Base-by-base conservation (phyloP, 2,113 vertebrate species). In the Nesoenas mayeri region DNA sequence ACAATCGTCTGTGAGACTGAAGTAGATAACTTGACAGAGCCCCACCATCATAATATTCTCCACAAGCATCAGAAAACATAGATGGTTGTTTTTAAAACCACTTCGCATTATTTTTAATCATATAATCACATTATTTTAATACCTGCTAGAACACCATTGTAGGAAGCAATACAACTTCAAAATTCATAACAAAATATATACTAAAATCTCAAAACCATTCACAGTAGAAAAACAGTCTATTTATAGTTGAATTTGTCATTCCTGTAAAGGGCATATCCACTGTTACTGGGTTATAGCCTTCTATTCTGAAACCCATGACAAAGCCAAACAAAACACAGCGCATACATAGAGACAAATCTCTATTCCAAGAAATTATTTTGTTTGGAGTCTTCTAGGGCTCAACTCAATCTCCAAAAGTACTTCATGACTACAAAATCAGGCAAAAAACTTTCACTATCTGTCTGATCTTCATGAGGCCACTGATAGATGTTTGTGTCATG, bases 331-430 rank as follows among this genome's bases (percentile, higher is more conserved):
- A 97, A 98, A 97, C 82, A 91, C 28, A 94, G 79, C 26, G 92
- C 79, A 81, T 73, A 62, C 80, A 87, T 8, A 91, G 91, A 91
- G 65, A 85, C 25, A 95, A 96, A 94, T 67, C 79, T 22, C 66
- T 85, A 34, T 91, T 97, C 96, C 91, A 96, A 97, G 71, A 94
- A 96, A 93, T 96, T 94, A 95, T 96, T 97, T 94, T 96, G 84
- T 93, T 96, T 96, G 96, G 95, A 85, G 51, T 89, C 83, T 94
- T 89, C 71, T 72, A 94, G 94, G 79, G 85, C 92, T 96, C 89
- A 96, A 85, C 47, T 71, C 92, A 88, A 66, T 47, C 57, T 78
- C 89, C 50, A 66, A 86, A 90, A 95, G 69, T 50, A 67, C 54
- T 79, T 93, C 80, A 89, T 36, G 32, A 88, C 73, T 85, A 67